Percentiles rank a stretch among this genome's conserved stretches.
These are phyloP conservation scores for Nautilus pompilius DNA, from an alignment of 1,140 invertebrate species.

Conservation along the genomic window DNA sequence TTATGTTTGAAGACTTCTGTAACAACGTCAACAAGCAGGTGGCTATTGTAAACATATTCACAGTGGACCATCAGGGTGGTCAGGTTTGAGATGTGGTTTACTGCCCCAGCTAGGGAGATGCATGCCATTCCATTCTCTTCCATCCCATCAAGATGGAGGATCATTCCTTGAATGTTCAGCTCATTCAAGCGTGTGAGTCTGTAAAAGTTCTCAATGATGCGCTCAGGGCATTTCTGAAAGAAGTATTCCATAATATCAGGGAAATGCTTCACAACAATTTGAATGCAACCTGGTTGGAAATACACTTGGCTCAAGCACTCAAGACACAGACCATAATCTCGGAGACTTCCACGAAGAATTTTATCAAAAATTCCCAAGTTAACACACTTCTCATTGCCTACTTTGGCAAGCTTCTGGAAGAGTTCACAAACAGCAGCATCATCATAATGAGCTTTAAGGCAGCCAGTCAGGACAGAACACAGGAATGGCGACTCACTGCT, in stretches of 20 bases:
- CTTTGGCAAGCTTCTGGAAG: neutral
- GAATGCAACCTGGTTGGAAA: neutral
- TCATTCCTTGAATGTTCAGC: conserved; percentile 29
- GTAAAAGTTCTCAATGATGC: neutral
- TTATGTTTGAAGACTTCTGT: conserved; percentile 22
- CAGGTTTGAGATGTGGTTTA: conserved; percentile 13
- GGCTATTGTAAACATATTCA: conserved; percentile 19
- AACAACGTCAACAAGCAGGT: conserved; percentile 19
- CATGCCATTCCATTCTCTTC: conserved; percentile 7
- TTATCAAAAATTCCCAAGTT: conserved; percentile 1
- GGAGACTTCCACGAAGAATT: neutral
- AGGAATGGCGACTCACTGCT: neutral
- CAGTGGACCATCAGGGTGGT: conserved; percentile 16
- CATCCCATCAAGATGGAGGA: conserved; percentile 23
- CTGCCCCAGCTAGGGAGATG: conserved; percentile 14
- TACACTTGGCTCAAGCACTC: conserved; percentile 1
- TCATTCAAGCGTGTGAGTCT: neutral
- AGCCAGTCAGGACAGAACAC: neutral
- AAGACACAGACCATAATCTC: neutral
- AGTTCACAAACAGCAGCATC: neutral
- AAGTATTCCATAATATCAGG: neutral
- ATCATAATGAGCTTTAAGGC: neutral
- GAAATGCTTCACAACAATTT: neutral
- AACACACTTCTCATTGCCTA: neutral
- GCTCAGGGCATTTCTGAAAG: neutral